A percentile compares a stretch with the other conserved stretches of the same genome.
These are phyloP conservation scores for Irena cyanogastra DNA, from an alignment of 2,113 vertebrate species.

Conservation along the genomic window DNA sequence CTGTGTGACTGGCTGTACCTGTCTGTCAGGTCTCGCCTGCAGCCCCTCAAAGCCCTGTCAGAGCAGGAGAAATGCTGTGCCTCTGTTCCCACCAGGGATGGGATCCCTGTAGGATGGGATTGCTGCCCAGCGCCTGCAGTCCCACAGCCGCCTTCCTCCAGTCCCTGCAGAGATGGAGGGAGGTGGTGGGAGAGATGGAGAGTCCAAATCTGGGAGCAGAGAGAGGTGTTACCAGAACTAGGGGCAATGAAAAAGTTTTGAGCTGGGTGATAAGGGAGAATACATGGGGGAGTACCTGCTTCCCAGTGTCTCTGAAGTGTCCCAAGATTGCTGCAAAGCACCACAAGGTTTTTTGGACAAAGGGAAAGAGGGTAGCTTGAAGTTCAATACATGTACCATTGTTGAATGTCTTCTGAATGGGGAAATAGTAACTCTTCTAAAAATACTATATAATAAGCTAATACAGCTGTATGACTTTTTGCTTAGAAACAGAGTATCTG, in stretches of 20 bases:
- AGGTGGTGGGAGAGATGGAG: background rate
- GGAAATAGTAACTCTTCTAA: background rate
- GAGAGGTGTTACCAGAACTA: background rate
- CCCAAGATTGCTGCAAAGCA: background rate
- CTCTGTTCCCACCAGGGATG: background rate
- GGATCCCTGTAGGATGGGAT: background rate
- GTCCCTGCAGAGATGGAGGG: background rate
- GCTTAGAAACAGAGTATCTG: background rate
- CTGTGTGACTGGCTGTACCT: constrained; percentile 46
- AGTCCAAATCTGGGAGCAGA: background rate
- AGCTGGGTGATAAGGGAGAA: background rate
- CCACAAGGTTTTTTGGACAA: background rate
- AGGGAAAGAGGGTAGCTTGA: background rate
- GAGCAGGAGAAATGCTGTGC: background rate
- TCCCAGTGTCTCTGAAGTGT: background rate
- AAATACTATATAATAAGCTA: background rate
- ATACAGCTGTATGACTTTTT: background rate
- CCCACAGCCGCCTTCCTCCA: background rate
- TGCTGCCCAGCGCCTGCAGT: background rate
- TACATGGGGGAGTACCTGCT: background rate
- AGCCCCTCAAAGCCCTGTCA: background rate
- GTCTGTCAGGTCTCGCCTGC: background rate
- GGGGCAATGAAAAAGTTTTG: background rate
- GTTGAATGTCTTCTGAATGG: background rate
- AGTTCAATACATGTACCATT: background rate